These are phyloP conservation scores for Drosophila sp. DNA, from an alignment of 1,140 invertebrate genomes.

Conservation along the genomic window DNA sequence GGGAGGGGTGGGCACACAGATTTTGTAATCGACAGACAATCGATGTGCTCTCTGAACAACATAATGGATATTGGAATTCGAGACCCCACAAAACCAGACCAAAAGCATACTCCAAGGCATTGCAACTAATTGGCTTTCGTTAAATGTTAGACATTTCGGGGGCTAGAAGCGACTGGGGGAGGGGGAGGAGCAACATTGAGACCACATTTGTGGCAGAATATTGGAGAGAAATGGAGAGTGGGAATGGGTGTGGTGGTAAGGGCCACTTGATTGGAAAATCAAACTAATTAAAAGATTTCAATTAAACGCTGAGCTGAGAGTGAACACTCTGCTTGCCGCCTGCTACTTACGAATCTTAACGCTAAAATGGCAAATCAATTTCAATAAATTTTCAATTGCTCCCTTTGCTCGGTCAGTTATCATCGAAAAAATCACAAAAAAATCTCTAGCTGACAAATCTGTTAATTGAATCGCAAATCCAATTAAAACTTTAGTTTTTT, in stretches of 20 bases:
- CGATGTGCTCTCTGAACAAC: conserved; percentile 63
- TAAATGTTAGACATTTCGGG: conserved; percentile 49
- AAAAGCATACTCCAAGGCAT: conserved; percentile 65
- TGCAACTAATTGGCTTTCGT: conserved; percentile 79
- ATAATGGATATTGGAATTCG: conserved; percentile 64
- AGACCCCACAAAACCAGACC: conserved; percentile 37
- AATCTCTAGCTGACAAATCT: conserved; percentile 75
- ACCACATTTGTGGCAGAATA: conserved; percentile 12
- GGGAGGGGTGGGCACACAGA: conserved; percentile 17
- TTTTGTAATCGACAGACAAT: conserved; percentile 77
- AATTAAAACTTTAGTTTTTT: conserved; percentile 81
- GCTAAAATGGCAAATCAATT: conserved; percentile 78
- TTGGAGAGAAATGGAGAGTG: neutral
- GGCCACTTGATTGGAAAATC: conserved; percentile 80
- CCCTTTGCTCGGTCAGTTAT: neutral
- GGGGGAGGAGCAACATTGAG: neutral
- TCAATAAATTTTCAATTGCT: conserved; percentile 72
- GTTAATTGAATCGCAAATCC: conserved; percentile 83
- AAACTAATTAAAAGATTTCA: conserved; percentile 83
- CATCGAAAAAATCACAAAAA: conserved; percentile 12
- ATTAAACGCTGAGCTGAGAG: conserved; percentile 72
- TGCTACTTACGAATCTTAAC: conserved; percentile 50
- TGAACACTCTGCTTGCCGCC: conserved; percentile 38
- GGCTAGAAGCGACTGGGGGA: neutral
- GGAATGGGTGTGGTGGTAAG: neutral